Percentiles rank a stretch among this genome's conserved stretches.
Conservation (phyloP, 2,113 vertebrate species). For the Platanista minor region DNA sequence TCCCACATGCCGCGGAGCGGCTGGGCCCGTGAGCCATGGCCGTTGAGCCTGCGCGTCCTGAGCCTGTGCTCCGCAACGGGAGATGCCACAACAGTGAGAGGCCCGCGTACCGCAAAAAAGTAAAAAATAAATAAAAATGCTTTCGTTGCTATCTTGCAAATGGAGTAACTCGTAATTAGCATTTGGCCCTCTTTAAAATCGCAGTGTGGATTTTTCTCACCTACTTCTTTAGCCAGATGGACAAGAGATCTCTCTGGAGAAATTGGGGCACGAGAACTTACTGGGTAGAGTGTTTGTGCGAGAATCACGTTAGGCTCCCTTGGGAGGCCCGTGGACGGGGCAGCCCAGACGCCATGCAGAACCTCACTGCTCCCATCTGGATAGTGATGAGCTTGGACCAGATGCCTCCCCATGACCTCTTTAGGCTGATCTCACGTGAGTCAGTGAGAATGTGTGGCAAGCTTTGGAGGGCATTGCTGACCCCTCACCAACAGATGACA, state of each 20-base stretch:
- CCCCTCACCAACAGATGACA: background rate
- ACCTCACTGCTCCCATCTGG: background rate
- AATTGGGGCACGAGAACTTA: background rate
- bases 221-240: background rate
- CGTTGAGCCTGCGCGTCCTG: too few species aligned
- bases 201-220: background rate
- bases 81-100: too few species aligned
- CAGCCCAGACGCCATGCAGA: background rate
- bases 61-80: too few species aligned
- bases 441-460: background rate
- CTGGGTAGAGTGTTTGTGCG: background rate
- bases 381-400: background rate
- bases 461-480: background rate
- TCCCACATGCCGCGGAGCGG: too few species aligned
- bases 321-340: background rate
- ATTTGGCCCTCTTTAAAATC: background rate
- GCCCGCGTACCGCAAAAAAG: too few species aligned
- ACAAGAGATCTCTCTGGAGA: background rate
- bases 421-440: background rate
- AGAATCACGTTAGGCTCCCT: background rate
- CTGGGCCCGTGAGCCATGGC: too few species aligned
- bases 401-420: background rate
- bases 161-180: slow-evolving; percentile 31
- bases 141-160: slow-evolving; percentile 45
- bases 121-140: too few species aligned